A percentile compares a stretch with the other conserved stretches of the same genome.
These are phyloP conservation scores for Microplitis mediator DNA, from an alignment of 1,140 invertebrate genomes.

Conservation along the genomic window DNA sequence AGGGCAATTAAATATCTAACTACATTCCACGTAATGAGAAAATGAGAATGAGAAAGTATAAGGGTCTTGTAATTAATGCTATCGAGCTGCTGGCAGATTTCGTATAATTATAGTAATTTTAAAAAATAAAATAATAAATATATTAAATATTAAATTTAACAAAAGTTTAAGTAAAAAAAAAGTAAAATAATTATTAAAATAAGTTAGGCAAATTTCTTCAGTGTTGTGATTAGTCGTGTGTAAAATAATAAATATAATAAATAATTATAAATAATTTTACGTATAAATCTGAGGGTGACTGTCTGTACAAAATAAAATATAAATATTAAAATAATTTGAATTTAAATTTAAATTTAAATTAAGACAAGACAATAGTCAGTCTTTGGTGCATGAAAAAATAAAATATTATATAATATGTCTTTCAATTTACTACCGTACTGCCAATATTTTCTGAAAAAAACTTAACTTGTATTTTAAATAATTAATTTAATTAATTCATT, in stretches of 20 bases:
- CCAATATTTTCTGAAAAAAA: conserved; percentile 45
- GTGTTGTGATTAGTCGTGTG: conserved; percentile 35
- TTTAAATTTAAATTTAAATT: background rate
- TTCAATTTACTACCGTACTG: conserved; percentile 54
- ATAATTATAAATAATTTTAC: background rate
- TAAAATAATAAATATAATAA: conserved; percentile 6
- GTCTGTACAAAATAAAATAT: background rate
- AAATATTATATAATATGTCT: conserved; percentile 38
- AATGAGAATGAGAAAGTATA: background rate
- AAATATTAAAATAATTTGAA: background rate
- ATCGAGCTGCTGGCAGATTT: conserved; percentile 21
- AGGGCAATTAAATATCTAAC: background rate
- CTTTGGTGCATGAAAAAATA: background rate
- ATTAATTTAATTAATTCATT: background rate
- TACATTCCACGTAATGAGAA: conserved; percentile 9
- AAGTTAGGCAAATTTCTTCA: conserved; percentile 8
- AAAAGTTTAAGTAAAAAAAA: conserved; percentile 17
- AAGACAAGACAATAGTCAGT: background rate
- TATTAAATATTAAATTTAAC: conserved; percentile 4
- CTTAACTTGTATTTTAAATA: background rate
- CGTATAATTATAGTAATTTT: conserved; percentile 2
- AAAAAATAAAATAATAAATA: background rate
- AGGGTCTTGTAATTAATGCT: background rate
- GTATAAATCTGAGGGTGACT: background rate
- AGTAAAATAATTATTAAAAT: background rate